Evolutionary conservation across 2,797 vertebrate genomes (phyloP), one percentile per base, ranked within the genome.

Genomic region (Pelobates cultripes): DNA sequence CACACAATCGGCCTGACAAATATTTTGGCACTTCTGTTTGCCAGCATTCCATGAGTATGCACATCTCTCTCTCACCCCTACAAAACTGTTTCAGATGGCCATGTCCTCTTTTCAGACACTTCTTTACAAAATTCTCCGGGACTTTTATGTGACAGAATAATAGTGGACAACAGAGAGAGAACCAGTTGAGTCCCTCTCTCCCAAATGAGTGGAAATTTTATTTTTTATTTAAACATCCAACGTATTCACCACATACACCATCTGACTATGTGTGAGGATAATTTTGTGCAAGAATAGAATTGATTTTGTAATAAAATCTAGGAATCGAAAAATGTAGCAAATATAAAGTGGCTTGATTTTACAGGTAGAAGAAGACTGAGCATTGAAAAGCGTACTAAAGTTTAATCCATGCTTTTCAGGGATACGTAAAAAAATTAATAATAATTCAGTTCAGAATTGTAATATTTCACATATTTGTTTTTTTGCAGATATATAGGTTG

Each of bases 1-100:
- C 87, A 82, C 86, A 89, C 85, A 84, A 83, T 83, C 75, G 81
- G 73, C n/a, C 77, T 61, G 68, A 84, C 82, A 84, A 84, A 84
- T 80, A 84, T 84, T 84, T 84, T 84, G 82, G 82, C 77, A 84
- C 77, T 79, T 76, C 68, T 80, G 55, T 76, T 75, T 75, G 73
- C 73, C 77, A 71, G 73, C 82, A 84, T 84, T 84, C 82, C 82
- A 55, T 43, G 47, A 84, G 77, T 80, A 73, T 72, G 76, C 53
- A 55, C 45, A 53, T 43, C 40, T 55, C 45, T 71, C 44, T 66
- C 73, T 57, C 77, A 76, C 44, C 82, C 73, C 64, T 79, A 75
- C 66, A 66, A 76, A 41, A 79, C 73, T 43, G 41, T 68, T 84
- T 80, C 60, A 84, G 67, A 72, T 84, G 77, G 43, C 42, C 43